Base-by-base conservation (phyloP, 2,888 invertebrate genomes). In the Emesis furor region DNA sequence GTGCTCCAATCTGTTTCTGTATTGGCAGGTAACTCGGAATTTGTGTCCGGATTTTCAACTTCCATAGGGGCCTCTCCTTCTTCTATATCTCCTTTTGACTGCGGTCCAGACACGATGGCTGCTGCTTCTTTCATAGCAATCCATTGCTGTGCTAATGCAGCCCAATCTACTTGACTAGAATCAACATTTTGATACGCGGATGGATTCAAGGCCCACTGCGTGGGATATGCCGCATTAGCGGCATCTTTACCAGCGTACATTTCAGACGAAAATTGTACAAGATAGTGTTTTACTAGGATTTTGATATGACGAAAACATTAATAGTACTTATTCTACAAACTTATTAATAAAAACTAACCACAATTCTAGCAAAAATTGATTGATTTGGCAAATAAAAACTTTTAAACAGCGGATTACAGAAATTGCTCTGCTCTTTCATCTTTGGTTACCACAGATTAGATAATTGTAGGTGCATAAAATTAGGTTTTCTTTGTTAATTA, bases 111-210 rank as follows among this genome's bases (percentile, higher is more conserved):
- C 55, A 97, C 97, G 55, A 97, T 97, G 55, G 96, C 96, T 67
- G 97, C 95, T 8, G 98, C 98, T 92, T 98, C 98, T 93, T 99
- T 99, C 99, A 99, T 99, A 93, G 98, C 98, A 89, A 99, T 99
- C 99, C 99, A 99, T 97, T 99, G 99, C 93, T 99, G 99, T 37
- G 99, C 99, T 91, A 99, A 97, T 42, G 99, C 98, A 12, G 99
- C 99, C 99, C 99, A 99, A 94, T 99, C 99, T 82, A 99, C 99
- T 95, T 98, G 98, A 93, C 98, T 99, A 91, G 98, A 98, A 89
- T 98, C 98, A 94, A 98, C 97, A 94, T 98, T 98, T 96, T 98
- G 98, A 94, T 98, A 99, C 73, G 98, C 98, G 76, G 98, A 97
- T 82, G 98, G 98, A 95, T 98, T 98, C 84, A 98, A 95, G 74